A percentile compares a stretch with the other conserved stretches of the same genome.
Evolutionary conservation across 2,888 invertebrate genomes (phyloP).

Genomic region (Eristalinus sepulchralis): DNA sequence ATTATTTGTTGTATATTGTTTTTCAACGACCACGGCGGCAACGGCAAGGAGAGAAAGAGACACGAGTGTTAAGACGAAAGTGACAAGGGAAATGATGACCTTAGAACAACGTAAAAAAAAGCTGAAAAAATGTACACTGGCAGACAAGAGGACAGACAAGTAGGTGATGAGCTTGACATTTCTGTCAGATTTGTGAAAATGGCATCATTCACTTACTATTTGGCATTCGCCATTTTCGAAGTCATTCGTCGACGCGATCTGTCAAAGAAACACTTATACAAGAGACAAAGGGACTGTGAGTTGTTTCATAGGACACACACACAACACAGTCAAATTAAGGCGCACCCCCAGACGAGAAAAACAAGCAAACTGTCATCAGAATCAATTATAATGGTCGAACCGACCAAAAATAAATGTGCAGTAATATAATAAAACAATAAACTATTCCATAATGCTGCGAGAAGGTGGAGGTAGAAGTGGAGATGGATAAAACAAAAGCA

Average conservation of each 20-base stretch:
- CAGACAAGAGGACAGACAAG: neutral
- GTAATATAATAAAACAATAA: conserved; percentile 57
- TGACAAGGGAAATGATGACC: conserved; percentile 19
- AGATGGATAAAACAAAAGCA: neutral
- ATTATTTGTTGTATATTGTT: conserved; percentile 5
- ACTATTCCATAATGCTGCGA: conserved; percentile 41
- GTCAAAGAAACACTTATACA: conserved; percentile 29
- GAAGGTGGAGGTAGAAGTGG: conserved; percentile 20
- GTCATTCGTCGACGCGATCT: neutral
- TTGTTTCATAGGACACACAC: neutral
- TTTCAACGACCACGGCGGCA: neutral
- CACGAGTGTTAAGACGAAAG: neutral
- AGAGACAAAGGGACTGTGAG: conserved; percentile 21
- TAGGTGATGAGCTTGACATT: neutral
- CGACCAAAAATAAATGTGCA: conserved; percentile 26
- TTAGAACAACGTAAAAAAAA: neutral
- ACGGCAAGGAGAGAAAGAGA: neutral
- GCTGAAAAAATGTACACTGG: neutral
- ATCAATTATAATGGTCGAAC: conserved; percentile 45
- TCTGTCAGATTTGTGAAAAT: neutral
- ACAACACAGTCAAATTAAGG: conserved; percentile 12
- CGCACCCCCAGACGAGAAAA: conserved; percentile 6
- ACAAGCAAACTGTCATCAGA: conserved; percentile 20
- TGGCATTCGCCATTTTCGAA: neutral
- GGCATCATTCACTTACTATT: neutral